Base-by-base conservation (phyloP, 2,888 invertebrate genomes). In the Zelleria hepariella region DNA sequence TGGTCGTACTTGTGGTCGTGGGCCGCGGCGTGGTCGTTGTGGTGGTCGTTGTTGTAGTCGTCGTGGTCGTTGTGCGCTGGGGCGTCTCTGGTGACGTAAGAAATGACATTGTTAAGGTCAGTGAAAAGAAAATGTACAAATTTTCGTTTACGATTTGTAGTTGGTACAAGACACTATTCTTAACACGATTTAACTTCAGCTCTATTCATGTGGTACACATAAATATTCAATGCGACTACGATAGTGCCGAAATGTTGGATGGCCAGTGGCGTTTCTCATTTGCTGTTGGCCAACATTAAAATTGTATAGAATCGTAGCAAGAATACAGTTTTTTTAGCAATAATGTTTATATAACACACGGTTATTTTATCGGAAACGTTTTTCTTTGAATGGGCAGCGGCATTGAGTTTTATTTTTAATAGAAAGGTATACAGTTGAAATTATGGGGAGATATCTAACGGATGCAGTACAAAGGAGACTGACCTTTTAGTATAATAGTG, bases 401-500 rank as follows among this genome's bases (percentile, higher is more conserved):
- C 32, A 42, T 15, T 42, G 32, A 42, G 15, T 42, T 10, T 42
- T 15, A 42, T 2, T 10, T 15, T 15, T 15, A 42, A 42, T 15
- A 42, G 15, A 15, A 10, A 2, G 1, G 32, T 15, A 42, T n/a
- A n/a, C n/a, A 42, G 15, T 15, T 32, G 15, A 10, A 42, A 42
- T 15, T 42, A 15, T 15, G 10, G 4, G 15, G 4, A 42, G 32
- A 42, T 42, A 42, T 42, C 32, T 42, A 4, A 42, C 6, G 5
- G 15, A 42, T 42, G 15, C 2, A 15, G 32, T 15, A 42, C 32
- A 42, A 42, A 42, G 4, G 32, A 42, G 56, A 47, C 65, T 66
- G 88, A 96, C 96, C 96, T 93, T 95, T 94, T 59, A 96, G 84
- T 65, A 92, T 90, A 65, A 96, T 93, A 59, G 91, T 86, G 10